Evolutionary conservation across 2,797 vertebrate species (phyloP), one percentile per base, ranked within the genome.

Genomic region (Nyctibius grandis): DNA sequence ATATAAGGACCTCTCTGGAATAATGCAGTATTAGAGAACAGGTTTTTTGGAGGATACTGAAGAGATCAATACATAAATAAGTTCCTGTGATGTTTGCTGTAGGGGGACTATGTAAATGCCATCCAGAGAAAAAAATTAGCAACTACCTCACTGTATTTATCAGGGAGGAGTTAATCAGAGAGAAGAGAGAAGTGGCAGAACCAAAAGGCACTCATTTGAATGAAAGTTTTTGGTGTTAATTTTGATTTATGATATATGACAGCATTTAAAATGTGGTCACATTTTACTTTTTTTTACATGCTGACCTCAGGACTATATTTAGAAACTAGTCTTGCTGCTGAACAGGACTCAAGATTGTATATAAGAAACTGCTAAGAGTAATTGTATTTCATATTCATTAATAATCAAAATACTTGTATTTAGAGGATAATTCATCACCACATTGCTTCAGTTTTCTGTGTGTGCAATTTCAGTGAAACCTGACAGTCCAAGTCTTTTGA

Each of bases 261-360:
- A 6, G 5, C 31, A 34, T 76, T 67, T 91, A 85, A 88, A 88
- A 69, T 79, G 64, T 63, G 57, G 70, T 70, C 73, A 83, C 50
- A 40, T 31, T 84, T 79, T 33, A 11, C 22, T 61, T 73, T 88
- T 88, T 94, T 93, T 82, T 45, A 44, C 74, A 40, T 45, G 56
- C 80, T 88, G 86, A 79, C 60, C 85, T 93, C 81, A 87, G 85
- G 45, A 31, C 50, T 93, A 20, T 84, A 72, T 91, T 95, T 80
- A 59, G 82, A 93, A 94, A 53, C 17, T 17, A 33, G 16, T 68
- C 53, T 56, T 86, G 14, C 42, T 91, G 73, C 82, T 57, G 64
- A 85, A 38, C 40, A 70, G 42, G 53, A 50, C 42, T 73, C 70
- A 67, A 61, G 63, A 51, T 69, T 34, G 22, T 73, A 9, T 28